Base-by-base conservation (phyloP, 2,888 invertebrate genomes). In the Agonopterix arenella region DNA sequence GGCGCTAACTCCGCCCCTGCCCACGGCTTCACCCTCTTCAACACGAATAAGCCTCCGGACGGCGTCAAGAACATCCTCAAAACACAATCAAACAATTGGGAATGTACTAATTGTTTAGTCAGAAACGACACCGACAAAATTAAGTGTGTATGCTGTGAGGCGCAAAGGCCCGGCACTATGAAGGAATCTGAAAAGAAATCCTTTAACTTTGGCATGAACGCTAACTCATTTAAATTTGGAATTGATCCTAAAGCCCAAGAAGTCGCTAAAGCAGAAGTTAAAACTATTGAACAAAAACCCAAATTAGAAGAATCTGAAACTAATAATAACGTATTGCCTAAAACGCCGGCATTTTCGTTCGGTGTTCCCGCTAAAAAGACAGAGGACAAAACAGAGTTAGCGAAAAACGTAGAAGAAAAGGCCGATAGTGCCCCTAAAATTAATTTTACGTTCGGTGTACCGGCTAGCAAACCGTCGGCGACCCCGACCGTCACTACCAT, bases 121-220 rank as follows among this genome's bases (percentile, higher is more conserved):
- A 64, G 62, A 52, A 86, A 86, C 57, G 71, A 75, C 2, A 68
- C 53, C 48, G 61, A 74, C 41, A 72, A 62, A 57, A 52, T 57
- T 1, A 68, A 60, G 51, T 86, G 86, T 59, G 57, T 66, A 44
- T 86, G 86, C 55, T 86, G 86, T 55, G 84, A 78, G 0, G 57
- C 70, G 11, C 69, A 68, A 4, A 67, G 60, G 49, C 62, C 68
- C 11, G 68, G 67, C 5, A 41, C 50, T 9, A 44, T 38, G 11
- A 67, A 60, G 43, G 61, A 66, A 58, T 44, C 56, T 3, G 60
- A 60, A 36, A 61, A 61, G 11, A 65, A 63, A 41, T 57, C 61
- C 36, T 84, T 81, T 54, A 79, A 79, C 47, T 84, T 84, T 53
- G 70, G 70, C 1, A 54, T 56, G 43, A 70, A 67, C 48, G 7